phyloP scores from a whole-genome alignment of 2,797 vertebrate species.

The Cossypha polioptera region DNA sequence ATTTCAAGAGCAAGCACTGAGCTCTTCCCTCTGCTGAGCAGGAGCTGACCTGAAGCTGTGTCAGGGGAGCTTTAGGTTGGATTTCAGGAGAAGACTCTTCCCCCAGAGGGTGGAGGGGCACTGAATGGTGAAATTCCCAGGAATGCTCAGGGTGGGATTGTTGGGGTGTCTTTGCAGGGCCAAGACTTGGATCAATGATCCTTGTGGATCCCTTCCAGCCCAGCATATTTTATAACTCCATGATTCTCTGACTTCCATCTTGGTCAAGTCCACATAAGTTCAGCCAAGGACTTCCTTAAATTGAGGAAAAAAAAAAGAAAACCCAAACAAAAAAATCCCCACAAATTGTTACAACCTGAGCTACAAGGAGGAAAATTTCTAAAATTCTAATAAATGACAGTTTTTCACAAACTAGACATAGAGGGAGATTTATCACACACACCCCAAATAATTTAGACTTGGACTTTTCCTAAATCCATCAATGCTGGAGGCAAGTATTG shows the following conservation, averaged over 20 bases:
- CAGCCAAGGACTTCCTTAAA: neutral
- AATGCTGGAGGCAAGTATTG: neutral
- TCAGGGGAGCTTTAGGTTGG: neutral
- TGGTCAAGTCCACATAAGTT: neutral
- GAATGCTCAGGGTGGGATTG: neutral
- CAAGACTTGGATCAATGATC: neutral
- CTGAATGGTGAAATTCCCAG: neutral
- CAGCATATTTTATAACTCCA: neutral
- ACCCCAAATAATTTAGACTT: neutral
- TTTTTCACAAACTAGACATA: neutral
- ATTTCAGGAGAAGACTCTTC: neutral
- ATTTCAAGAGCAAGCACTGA: neutral
- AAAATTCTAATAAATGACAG: accelerated
- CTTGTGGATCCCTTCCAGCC: neutral
- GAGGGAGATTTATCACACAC: neutral
- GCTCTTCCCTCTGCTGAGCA: neutral
- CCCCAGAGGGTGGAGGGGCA: neutral
- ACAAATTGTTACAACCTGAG: neutral
- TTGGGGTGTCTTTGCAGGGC: neutral
- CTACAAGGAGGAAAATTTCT: neutral
- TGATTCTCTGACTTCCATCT: neutral
- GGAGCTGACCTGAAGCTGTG: neutral
- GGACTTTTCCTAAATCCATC: neutral
- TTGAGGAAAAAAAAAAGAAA: neutral
- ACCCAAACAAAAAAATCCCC: no score